Conservation (phyloP, 2,888 invertebrate genomes). For the Halictus quadricinctus region DNA sequence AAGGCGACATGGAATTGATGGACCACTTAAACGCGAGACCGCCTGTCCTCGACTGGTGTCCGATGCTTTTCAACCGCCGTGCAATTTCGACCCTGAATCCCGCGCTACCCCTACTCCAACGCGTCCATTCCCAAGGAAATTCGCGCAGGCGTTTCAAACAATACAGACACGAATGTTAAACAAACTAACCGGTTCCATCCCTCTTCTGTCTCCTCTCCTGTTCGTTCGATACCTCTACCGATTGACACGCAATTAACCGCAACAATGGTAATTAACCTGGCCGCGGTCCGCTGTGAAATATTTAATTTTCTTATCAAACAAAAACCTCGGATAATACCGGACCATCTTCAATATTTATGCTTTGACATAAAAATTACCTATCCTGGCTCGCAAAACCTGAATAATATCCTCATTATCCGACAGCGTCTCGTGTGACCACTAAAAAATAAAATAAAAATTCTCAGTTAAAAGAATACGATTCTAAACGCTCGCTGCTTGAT, state of each 20-base stretch:
- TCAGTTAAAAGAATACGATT: not conserved
- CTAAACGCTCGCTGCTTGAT: not conserved
- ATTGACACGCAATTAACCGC: not conserved
- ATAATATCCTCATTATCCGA: not conserved
- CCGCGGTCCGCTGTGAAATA: not conserved
- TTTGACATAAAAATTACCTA: not conserved
- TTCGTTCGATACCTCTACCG: not conserved
- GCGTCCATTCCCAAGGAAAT: slow-evolving; percentile 56
- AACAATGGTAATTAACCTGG: not conserved
- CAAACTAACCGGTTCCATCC: slow-evolving; percentile 31
- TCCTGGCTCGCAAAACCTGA: too few species aligned
- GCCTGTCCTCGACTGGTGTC: slow-evolving; percentile 68
- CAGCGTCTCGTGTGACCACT: not conserved
- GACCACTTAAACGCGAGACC: slow-evolving; percentile 63
- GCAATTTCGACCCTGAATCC: slow-evolving; percentile 72
- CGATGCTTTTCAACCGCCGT: slow-evolving; percentile 67
- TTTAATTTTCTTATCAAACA: not conserved
- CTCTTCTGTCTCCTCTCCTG: not conserved
- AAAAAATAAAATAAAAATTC: not conserved
- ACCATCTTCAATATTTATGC: not conserved
- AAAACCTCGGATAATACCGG: not conserved
- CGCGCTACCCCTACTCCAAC: slow-evolving; percentile 68
- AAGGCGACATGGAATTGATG: slow-evolving; percentile 68
- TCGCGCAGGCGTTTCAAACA: slow-evolving; percentile 71
- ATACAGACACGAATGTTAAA: slow-evolving; percentile 47